Conservation (phyloP, 2,888 invertebrate genomes). For the Ptychoptera contaminata region DNA sequence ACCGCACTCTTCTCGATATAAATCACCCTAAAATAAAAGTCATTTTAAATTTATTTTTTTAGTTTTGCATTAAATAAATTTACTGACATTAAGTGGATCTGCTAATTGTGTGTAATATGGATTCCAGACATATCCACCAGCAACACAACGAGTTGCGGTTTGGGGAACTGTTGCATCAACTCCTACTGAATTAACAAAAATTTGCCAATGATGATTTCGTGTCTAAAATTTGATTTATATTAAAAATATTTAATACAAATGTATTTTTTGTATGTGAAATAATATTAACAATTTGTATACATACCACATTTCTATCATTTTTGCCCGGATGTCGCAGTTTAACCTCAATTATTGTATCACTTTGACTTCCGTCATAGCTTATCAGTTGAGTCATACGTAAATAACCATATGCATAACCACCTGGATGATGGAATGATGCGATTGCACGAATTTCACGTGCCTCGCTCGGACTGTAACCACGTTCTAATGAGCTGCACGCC, state of each 20-base stretch:
- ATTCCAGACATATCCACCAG: conserved; percentile 85
- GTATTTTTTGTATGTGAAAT: background rate
- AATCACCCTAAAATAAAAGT: conserved; percentile 45
- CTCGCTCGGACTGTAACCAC: conserved; percentile 77
- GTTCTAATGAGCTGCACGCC: conserved; percentile 72
- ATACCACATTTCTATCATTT: conserved; percentile 64
- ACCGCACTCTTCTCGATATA: conserved; percentile 77
- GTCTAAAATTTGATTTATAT: conserved; percentile 38
- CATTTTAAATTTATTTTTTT: background rate
- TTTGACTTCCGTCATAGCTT: conserved; percentile 71
- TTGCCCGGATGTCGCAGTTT: conserved; percentile 77
- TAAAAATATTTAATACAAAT: conserved; percentile 3
- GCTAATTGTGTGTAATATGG: conserved; percentile 80
- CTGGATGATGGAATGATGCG: conserved; percentile 82
- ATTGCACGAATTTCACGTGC: conserved; percentile 73
- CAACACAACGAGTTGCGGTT: conserved; percentile 67
- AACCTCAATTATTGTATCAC: conserved; percentile 81
- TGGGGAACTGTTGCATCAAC: conserved; percentile 78
- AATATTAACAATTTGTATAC: conserved; percentile 12
- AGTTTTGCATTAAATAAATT: background rate
- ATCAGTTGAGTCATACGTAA: conserved; percentile 76
- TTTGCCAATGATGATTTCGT: conserved; percentile 72
- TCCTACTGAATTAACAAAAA: conserved; percentile 81
- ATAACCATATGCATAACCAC: conserved; percentile 72
- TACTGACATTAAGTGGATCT: conserved; percentile 67